Evolutionary conservation across 2,888 invertebrate genomes (phyloP), one percentile per base, ranked within the genome.

Genomic region (Nomada fabriciana): DNA sequence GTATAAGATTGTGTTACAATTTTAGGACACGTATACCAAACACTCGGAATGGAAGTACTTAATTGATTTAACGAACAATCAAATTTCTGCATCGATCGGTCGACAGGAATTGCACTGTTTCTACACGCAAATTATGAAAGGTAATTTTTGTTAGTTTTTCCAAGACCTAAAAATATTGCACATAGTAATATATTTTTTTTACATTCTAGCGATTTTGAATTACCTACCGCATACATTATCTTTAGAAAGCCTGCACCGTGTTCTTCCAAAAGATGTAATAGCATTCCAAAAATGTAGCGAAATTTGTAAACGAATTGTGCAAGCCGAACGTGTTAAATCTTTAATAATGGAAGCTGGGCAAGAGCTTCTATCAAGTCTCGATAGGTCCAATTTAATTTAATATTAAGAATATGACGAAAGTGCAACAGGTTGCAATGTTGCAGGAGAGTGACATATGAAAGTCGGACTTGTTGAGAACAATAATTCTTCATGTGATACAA

Each of bases 331-430:
- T 68, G 94, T 94, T 9, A 93, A 93, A 80, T 92, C 93, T 20
- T 91, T 94, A 76, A 93, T 94, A 63, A 94, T 94, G 87, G 93
- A 93, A 86, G 94, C 94, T 71, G 93, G 94, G 23, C 93, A 94
- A 78, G 94, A 94, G 86, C 91, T 94, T 76, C 82, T 93, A 80
- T 90, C 91, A 43, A 92, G 92, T 77, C 84, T 92, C 80, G 93
- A 69, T 81, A 81, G 82, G 76, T 76, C 76, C 81, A 81, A 76
- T 72, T 72, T 57, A 47, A 23, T 50, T 72, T 69, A 64, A 10
- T 47, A 36, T 10, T n/a, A 77, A 70, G 50, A 10, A 18, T 47
- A 53, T 50, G n/a, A 53, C 42, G 23, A 50, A 15, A 55, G 47
- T 57, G 50, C 79, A 80, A 80, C 67, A 25, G 13, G 2, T 52